Evolutionary conservation across 1,140 invertebrate species (phyloP).

Genomic region (Nilaparvata lugens): DNA sequence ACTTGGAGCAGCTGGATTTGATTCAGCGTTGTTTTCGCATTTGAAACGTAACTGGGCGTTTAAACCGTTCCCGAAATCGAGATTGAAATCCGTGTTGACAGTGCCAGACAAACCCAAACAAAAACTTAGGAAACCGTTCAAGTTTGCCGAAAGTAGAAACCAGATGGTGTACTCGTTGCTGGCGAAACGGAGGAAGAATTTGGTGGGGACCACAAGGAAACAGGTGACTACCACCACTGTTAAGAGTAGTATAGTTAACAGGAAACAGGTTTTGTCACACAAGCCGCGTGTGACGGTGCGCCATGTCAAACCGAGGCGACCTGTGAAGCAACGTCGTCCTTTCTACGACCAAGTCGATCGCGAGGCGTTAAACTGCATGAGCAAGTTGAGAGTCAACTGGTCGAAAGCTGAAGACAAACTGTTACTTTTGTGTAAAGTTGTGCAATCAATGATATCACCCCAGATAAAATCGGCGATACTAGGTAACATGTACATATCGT

Average conservation of each 20-base stretch:
- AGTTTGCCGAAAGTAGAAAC: neutral
- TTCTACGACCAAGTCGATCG: conserved; percentile 58
- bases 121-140: neutral
- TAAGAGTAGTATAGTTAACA: neutral
- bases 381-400: conserved; percentile 50
- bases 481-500: conserved; percentile 38
- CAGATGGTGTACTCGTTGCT: neutral
- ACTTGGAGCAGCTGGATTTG: conserved; percentile 60
- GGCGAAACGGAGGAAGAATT: neutral
- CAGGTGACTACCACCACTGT: too few relatives aligned
- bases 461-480: conserved; percentile 38
- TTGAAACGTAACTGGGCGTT: conserved; percentile 56
- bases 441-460: conserved; percentile 50
- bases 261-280: too few relatives aligned
- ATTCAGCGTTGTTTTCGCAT: conserved; percentile 58
- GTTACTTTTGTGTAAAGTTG: conserved; percentile 57
- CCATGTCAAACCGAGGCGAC: conserved; percentile 14
- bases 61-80: neutral
- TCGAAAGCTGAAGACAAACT: conserved; percentile 49
- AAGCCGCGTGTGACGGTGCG: conserved; percentile 6
- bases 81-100: neutral
- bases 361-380: conserved; percentile 52
- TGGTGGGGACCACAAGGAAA: neutral
- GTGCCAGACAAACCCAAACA: neutral
- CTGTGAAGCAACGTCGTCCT: conserved; percentile 25